A percentile compares a stretch with the other conserved stretches of the same genome.
These are phyloP conservation scores for Ictidomys tridecemlineatus DNA, from an alignment of 2,113 vertebrate genomes.

Conservation along the genomic window DNA sequence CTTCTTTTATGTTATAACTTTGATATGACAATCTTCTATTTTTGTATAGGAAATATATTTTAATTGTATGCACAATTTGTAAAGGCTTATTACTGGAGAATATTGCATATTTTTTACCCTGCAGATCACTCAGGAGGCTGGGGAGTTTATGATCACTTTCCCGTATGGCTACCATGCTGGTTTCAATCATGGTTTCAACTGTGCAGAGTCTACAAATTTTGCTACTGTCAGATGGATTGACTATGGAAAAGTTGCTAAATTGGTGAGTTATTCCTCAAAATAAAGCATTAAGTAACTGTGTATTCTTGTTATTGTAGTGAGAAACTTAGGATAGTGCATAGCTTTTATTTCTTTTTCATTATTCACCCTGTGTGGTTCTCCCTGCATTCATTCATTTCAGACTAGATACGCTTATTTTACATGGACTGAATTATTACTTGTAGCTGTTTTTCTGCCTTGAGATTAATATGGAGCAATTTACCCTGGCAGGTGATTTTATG, in stretches of 20 bases:
- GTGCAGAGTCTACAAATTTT: conserved; percentile 99
- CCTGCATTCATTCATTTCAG: conserved; percentile 43
- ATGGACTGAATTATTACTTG: background rate
- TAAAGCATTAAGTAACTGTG: background rate
- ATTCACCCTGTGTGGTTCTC: background rate
- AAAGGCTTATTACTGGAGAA: conserved; percentile 57
- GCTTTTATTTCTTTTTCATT: conserved; percentile 39
- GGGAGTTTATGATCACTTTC: conserved; percentile 99
- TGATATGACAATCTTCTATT: background rate
- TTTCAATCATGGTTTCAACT: conserved; percentile 99
- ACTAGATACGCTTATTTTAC: conserved; percentile 21
- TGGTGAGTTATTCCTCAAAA: conserved; percentile 86
- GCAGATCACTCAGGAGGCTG: conserved; percentile 97
- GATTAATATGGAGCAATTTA: background rate
- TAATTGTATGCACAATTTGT: conserved; percentile 59
- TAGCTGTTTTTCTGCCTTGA: conserved; percentile 57
- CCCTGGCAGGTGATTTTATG: conserved; percentile 16
- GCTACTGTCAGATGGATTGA: conserved; percentile 98
- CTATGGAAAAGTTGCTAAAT: conserved; percentile 96
- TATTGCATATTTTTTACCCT: conserved; percentile 54
- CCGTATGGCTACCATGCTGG: conserved; percentile 99
- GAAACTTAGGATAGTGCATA: background rate
- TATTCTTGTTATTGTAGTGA: conserved; percentile 41
- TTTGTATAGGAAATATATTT: conserved; percentile 30
- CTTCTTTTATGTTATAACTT: background rate